Conservation (phyloP, 2,113 vertebrate genomes). For the Felis catus region DNA sequence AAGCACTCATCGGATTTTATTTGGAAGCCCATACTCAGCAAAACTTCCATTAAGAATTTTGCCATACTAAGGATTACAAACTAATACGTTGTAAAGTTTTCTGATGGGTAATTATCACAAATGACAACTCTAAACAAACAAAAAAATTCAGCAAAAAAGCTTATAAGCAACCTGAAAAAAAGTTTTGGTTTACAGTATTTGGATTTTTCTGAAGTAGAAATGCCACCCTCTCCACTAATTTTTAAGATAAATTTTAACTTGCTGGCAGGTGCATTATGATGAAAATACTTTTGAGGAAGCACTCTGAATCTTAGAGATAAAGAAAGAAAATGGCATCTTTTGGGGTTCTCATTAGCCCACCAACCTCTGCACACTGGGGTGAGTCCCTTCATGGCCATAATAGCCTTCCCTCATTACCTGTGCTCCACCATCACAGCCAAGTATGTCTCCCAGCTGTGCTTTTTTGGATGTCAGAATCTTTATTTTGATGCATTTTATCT, state of each 20-base stretch:
- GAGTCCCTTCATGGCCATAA: rapidly evolving
- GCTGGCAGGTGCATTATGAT: background rate
- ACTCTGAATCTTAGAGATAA: background rate
- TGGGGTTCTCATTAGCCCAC: rapidly evolving
- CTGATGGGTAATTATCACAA: background rate
- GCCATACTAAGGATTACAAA: background rate
- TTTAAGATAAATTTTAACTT: background rate
- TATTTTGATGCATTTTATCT: background rate
- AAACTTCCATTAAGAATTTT: background rate
- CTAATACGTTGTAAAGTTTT: background rate
- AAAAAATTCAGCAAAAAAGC: background rate
- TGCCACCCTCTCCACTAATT: background rate
- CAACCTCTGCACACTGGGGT: background rate
- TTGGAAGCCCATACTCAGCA: background rate
- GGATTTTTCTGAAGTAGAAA: slow-evolving; percentile 7
- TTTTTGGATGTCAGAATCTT: background rate
- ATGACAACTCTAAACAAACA: background rate
- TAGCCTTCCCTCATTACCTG: background rate
- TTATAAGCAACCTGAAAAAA: background rate
- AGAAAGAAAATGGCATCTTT: background rate
- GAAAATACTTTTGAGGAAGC: background rate
- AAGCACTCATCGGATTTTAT: background rate
- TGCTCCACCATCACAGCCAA: background rate
- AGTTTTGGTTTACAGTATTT: background rate
- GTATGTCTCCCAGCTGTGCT: background rate